Evolutionary conservation across 2,888 invertebrate genomes (phyloP).

Genomic region (Nymphalis c-album): DNA sequence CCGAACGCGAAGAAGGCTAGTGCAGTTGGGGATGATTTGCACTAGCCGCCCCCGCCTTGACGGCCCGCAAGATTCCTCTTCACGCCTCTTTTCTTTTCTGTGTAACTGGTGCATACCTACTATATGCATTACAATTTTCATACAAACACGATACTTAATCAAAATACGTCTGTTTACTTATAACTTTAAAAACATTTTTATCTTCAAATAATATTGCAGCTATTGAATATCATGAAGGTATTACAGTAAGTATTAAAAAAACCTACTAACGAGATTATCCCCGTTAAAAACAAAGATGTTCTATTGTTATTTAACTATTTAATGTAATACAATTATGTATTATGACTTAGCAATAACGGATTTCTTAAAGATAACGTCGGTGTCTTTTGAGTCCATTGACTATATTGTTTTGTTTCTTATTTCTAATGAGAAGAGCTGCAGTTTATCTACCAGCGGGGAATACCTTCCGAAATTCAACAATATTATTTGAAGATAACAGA

Average conservation of each 20-base stretch:
- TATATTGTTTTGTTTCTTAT: slow-evolving; percentile 20
- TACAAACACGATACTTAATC: background rate
- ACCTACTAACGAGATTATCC: slow-evolving; percentile 15
- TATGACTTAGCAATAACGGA: slow-evolving; percentile 15
- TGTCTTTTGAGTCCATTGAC: slow-evolving; percentile 15
- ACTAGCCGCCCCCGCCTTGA: no score
- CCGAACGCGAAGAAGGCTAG: no score
- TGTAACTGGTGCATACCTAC: background rate
- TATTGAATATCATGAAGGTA: background rate
- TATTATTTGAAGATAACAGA: background rate
- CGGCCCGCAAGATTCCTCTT: no score
- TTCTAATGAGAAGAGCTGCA: slow-evolving; percentile 11
- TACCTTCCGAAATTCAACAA: slow-evolving; percentile 23
- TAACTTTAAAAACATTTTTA: no score
- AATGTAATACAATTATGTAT: slow-evolving; percentile 28
- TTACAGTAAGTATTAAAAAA: background rate
- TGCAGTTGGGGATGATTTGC: no score
- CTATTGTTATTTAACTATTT: slow-evolving; percentile 17
- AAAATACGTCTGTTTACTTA: no score
- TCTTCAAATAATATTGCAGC: background rate
- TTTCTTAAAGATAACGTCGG: slow-evolving; percentile 30
- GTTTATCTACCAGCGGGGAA: slow-evolving; percentile 16
- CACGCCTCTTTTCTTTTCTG: no score
- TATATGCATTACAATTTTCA: background rate
- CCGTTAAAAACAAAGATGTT: background rate